Conservation (phyloP, 2,113 vertebrate species). For the Mus musculus region GRCm39 chrX:128138501-128139000, state of each 20-base stretch:
- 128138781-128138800: constrained; percentile 49
- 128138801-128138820: neutral
- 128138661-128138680: constrained; percentile 32
- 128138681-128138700: neutral
- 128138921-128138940: constrained; percentile 38
- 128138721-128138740: neutral
- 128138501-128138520: no score
- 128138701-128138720: neutral
- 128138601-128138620: neutral
- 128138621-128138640: neutral
- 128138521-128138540: neutral
- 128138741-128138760: constrained; percentile 7
- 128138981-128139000: neutral
- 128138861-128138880: neutral
- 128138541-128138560: neutral
- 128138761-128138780: neutral
- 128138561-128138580: neutral
- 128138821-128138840: constrained; percentile 30
- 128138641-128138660: neutral
- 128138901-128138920: constrained; percentile 54
- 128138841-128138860: constrained; percentile 23
- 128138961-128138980: constrained; percentile 6
- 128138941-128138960: constrained; percentile 35
- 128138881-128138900: constrained; percentile 6
- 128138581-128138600: neutral